Base-by-base conservation (phyloP, 2,888 invertebrate genomes). In the Embidobia sp. region DNA sequence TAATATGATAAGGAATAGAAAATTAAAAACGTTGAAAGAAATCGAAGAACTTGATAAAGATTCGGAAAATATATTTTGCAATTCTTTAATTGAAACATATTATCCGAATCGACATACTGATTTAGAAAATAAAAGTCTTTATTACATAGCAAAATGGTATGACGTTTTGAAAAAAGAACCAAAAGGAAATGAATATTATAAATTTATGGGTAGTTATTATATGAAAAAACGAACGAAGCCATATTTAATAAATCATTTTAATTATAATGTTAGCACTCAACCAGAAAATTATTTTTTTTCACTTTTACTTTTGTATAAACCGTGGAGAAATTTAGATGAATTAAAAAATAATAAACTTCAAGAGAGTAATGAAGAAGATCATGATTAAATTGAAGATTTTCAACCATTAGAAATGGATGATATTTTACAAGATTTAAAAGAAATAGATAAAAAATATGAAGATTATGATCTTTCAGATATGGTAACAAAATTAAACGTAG, bases 171-270 rank as follows among this genome's bases (percentile, higher is more conserved):
- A 31, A 31, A 4, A 3, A 31, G 2, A 8, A n/a, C 31, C 31
- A n/a, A 31, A 31, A 8, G 2, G 5, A 8, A 31, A n/a, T 4
- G 15, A 35, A 10, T 4, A 8, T 35, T 35, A 35, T n/a, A 13
- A 2, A 35, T 13, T 13, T 4, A 13, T 3, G 3, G 7, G 3
- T 8, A 35, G 13, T 35, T 3, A 3, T 2, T 35, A 13, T 35
- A 8, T 35, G 11, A 66, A 22, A 73, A 83, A 79, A 78, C 19
- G 83, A 57, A 73, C 48, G 49, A 55, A 66, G 3, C 79, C 82
- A 35, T 82, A 82, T 79, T 67, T 85, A 1, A 81, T 86, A 0
- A 85, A 85, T 70, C 83, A 84, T 73, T 83, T 31, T 11, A 55
- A 22, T 16, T 82, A 79, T 61, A 82, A 83, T 33, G 63, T 46